These are phyloP conservation scores for Sciurus niger DNA, from an alignment of 2,113 vertebrate genomes.

Conservation along the genomic window DNA sequence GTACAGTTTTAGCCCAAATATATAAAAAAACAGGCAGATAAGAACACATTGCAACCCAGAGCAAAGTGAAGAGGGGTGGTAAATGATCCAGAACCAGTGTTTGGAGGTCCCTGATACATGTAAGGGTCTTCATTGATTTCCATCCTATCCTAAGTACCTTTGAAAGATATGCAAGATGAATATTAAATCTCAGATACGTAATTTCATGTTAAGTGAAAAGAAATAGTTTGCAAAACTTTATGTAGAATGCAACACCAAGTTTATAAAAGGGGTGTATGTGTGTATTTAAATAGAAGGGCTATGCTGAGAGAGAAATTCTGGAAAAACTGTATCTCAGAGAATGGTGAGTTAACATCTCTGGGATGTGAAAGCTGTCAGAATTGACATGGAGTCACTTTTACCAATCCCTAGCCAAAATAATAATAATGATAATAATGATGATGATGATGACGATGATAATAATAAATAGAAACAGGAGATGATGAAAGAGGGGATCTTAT, in stretches of 20 bases:
- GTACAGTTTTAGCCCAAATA: too few species aligned
- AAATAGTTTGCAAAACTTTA: neutral
- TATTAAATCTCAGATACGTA: neutral
- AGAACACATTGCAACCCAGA: too few species aligned
- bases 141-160: neutral
- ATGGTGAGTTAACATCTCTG: neutral
- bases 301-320: neutral
- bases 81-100: neutral
- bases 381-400: neutral
- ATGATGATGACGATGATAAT: too few species aligned
- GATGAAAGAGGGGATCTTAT: neutral
- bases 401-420: neutral
- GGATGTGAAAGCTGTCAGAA: neutral
- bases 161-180: neutral
- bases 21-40: too few species aligned
- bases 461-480: neutral
- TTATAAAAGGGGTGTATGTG: neutral
- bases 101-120: neutral
- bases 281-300: neutral
- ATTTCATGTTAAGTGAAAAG: slow-evolving; percentile 3
- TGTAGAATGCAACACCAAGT: neutral
- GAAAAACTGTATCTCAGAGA: neutral
- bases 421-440: neutral
- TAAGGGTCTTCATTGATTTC: neutral
- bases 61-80: too few species aligned